Evolutionary conservation across 1,140 invertebrate genomes (phyloP).

Genomic region (Zaprionus kolodkinae): DNA sequence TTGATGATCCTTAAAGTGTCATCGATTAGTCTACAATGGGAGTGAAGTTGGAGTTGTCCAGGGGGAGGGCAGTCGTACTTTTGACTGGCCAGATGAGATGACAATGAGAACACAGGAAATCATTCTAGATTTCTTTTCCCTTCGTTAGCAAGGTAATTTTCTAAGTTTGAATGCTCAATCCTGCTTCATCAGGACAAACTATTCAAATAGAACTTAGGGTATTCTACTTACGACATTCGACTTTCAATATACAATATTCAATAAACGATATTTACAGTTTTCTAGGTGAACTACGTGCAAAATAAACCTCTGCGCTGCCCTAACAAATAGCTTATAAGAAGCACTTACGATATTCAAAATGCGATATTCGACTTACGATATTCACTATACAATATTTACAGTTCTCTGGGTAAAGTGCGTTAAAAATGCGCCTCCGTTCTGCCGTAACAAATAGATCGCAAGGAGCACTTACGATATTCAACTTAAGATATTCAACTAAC

Average conservation of each 20-base stretch:
- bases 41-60: background rate
- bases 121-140: too few relatives aligned
- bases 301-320: too few relatives aligned
- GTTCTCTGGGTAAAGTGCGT: too few relatives aligned
- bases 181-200: too few relatives aligned
- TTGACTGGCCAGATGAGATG: background rate
- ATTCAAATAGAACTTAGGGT: background rate
- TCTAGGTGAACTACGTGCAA: too few relatives aligned
- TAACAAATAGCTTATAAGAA: too few relatives aligned
- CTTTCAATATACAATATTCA: background rate
- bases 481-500: background rate
- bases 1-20: slow-evolving; percentile 8
- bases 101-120: background rate
- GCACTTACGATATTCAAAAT: background rate
- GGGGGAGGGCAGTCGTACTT: background rate
- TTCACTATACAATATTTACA: background rate
- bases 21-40: slow-evolving; percentile 11
- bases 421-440: too few relatives aligned
- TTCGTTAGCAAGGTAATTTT: too few relatives aligned
- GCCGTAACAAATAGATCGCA: too few relatives aligned
- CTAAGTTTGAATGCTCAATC: too few relatives aligned
- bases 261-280: background rate
- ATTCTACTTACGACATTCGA: background rate
- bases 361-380: background rate
- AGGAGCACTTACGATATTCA: background rate